Conservation (phyloP, 2,888 invertebrate genomes). For the Cheilosia vulpina region DNA sequence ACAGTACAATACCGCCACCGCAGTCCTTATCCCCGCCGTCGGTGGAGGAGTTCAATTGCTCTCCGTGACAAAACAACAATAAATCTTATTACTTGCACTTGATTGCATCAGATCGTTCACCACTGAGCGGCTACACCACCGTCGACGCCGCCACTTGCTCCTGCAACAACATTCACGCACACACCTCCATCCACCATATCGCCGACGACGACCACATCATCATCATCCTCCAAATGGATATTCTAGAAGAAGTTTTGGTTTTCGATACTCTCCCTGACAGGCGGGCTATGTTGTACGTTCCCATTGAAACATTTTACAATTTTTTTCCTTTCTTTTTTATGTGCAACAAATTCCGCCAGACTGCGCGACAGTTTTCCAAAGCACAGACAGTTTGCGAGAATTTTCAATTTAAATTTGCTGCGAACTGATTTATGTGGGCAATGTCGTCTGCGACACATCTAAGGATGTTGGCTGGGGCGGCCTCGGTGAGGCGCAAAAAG, state of each 20-base stretch:
- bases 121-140: slow-evolving; percentile 36
- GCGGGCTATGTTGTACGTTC: slow-evolving; percentile 51
- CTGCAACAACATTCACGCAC: slow-evolving; percentile 5
- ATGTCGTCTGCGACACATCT: slow-evolving; percentile 74
- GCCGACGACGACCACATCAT: slow-evolving; percentile 24
- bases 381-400: slow-evolving; percentile 73
- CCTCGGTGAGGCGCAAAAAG: slow-evolving; percentile 7
- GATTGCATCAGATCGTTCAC: slow-evolving; percentile 72
- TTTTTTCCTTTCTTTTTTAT: slow-evolving; percentile 25
- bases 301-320: slow-evolving; percentile 65
- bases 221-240: slow-evolving; percentile 28
- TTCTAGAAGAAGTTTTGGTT: slow-evolving; percentile 64
- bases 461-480: slow-evolving; percentile 34
- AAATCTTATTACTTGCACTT: slow-evolving; percentile 74
- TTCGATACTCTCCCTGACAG: slow-evolving; percentile 62
- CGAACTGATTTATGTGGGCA: slow-evolving; percentile 77
- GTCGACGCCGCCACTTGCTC: slow-evolving; percentile 18
- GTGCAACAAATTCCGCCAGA: slow-evolving; percentile 63
- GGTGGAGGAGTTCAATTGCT: slow-evolving; percentile 76
- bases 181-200: neutral
- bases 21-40: neutral
- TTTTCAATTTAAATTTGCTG: slow-evolving; percentile 75
- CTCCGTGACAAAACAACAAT: slow-evolving; percentile 69
- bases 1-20: slow-evolving; percentile 21
- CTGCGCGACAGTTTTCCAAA: slow-evolving; percentile 74